Evolutionary conservation across 2,888 invertebrate species (phyloP), one percentile per base, ranked within the genome.

Genomic region (Perithous albicinctus): DNA sequence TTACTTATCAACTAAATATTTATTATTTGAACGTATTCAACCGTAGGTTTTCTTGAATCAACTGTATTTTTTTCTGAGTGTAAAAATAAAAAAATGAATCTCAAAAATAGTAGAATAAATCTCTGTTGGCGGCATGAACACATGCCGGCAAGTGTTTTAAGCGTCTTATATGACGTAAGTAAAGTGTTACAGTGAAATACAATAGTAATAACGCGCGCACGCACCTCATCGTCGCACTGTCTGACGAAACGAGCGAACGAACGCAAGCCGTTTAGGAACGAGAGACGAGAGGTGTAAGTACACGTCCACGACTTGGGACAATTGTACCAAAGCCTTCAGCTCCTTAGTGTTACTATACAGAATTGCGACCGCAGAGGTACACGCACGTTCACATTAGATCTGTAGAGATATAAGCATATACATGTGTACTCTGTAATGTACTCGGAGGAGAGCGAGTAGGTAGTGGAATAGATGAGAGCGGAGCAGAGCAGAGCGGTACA

Each of bases 401-500:
- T 48, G 1, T 8, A 48, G 20, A 20, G 48, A 46, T 46, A 18
- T 46, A 15, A 46, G 10, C 41, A 2, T 41, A 41, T n/a, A 43
- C 3, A 43, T 43, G 20, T 23, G 8, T 23, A 23, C 51, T 51
- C 20, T 20, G 4, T 10, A 51, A 23, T 46, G 8, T n/a, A 10
- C 8, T 29, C 26, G 12, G 23, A 10, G 2, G 54, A 26, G 54
- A 29, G 54, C 26, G 26, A 26, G 56, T 26, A 29, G 56, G 56
- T 12, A 23, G 51, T 8, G 59, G 69, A 70, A 64, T 48, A 64
- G 63, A 78, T 64, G 82, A 82, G 70, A 74, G 61, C 69, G 32
- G 43, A 80, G 77, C 69, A 38, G 43, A 80, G 77, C 69, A 41
- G 48, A 54, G 77, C 41, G 59, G 48, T 78, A 75, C 78, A 82